These are phyloP conservation scores for Synchiropus splendidus DNA, from an alignment of 2,113 vertebrate genomes.

Conservation along the genomic window DNA sequence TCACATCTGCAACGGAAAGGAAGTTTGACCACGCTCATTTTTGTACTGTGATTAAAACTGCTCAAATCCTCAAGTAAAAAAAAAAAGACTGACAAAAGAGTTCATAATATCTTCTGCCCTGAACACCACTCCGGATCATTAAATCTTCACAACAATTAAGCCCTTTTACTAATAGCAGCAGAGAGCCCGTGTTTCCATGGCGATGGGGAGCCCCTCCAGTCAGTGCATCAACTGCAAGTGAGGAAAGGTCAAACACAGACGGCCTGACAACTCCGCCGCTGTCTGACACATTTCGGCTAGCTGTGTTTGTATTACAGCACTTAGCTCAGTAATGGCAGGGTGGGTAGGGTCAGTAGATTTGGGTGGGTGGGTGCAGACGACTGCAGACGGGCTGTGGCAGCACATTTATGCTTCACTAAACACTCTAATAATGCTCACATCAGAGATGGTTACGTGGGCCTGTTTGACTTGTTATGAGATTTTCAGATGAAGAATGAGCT, in stretches of 20 bases:
- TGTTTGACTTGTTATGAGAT: conserved; percentile 39
- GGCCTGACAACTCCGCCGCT: conserved; percentile 60
- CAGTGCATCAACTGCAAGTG: conserved; percentile 57
- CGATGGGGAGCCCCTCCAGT: conserved; percentile 58
- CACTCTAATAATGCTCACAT: conserved; percentile 63
- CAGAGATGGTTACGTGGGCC: conserved; percentile 47
- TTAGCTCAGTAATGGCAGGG: conserved; percentile 61
- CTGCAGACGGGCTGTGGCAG: conserved; percentile 39
- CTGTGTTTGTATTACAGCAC: conserved; percentile 64
- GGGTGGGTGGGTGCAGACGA: conserved; percentile 1
- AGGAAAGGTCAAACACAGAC: conserved; percentile 63
- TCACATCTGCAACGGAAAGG: conserved; percentile 74
- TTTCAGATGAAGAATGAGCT: conserved; percentile 26
- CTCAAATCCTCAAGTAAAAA: conserved; percentile 3
- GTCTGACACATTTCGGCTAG: conserved; percentile 62
- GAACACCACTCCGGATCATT: conserved; percentile 64
- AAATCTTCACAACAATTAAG: conserved; percentile 71
- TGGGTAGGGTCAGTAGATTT: conserved; percentile 42
- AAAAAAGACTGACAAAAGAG: conserved; percentile 53
- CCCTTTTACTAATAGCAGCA: conserved; percentile 64
- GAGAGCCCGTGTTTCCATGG: conserved; percentile 65
- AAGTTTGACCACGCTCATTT: conserved; percentile 7
- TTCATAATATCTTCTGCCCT: conserved; percentile 65
- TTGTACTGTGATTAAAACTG: conserved; percentile 4
- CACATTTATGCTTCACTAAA: conserved; percentile 59